These are phyloP conservation scores for Equus quagga DNA, from an alignment of 2,113 vertebrate species.

Conservation along the genomic window DNA sequence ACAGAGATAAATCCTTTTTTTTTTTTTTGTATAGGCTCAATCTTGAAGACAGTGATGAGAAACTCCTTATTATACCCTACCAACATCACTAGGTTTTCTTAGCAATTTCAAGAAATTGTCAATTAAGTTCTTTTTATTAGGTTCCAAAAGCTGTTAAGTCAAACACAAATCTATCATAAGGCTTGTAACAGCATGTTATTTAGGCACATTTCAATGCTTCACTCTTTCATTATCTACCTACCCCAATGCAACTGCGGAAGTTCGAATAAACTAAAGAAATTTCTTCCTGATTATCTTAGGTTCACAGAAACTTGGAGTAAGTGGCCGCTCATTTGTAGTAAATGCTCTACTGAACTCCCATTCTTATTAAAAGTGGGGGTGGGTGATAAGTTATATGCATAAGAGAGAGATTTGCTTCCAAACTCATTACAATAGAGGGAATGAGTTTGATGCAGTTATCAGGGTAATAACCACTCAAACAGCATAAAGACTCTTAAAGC, in stretches of 20 bases:
- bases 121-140: constrained; percentile 97
- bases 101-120: constrained; percentile 98
- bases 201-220: constrained; percentile 89
- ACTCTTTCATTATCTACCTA: constrained; percentile 89
- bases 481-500: constrained; percentile 60
- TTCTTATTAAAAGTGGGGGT: constrained; percentile 70
- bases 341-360: constrained; percentile 59
- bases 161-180: constrained; percentile 92
- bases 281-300: constrained; percentile 80
- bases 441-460: constrained; percentile 52
- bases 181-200: constrained; percentile 91
- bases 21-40: constrained; percentile 92
- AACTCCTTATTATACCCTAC: constrained; percentile 95
- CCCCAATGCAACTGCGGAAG: constrained; percentile 85
- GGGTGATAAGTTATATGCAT: neutral
- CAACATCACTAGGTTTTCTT: constrained; percentile 93
- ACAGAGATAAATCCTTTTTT: constrained; percentile 94
- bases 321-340: constrained; percentile 72
- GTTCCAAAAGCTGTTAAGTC: constrained; percentile 93
- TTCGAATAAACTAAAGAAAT: constrained; percentile 84
- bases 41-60: constrained; percentile 96
- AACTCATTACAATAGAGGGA: constrained; percentile 63
- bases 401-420: constrained; percentile 36
- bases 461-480: constrained; percentile 57
- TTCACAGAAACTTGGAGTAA: constrained; percentile 80